Base-by-base conservation (phyloP, 1,140 invertebrate genomes). In the Heliothis subflexa region DNA sequence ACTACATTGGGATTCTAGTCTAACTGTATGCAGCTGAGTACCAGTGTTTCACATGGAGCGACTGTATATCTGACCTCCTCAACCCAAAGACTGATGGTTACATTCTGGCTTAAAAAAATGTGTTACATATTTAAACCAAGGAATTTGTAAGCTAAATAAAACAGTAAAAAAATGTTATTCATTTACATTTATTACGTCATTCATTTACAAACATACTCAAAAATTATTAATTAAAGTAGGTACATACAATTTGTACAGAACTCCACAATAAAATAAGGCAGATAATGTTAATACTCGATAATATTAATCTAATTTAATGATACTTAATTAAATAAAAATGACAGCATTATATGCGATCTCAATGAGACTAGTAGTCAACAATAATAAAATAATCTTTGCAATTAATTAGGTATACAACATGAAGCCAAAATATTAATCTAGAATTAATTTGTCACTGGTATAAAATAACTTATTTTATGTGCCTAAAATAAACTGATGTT, bases 141-240 rank as follows among this genome's bases (percentile, higher is more conserved):
- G 40, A 40, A 55, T n/a, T 66, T 50, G 25, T 64, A 62, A 52
- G 13, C 71, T 47, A 80, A 81, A 81, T 75, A 82, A 82, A 80
- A 79, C 16, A 81, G 57, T 7, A 9, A 40, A 66, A 68, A 18
- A 21, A 45, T 88, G 89, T 88, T 90, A 91, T 91, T 91, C 78
- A 91, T 91, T 90, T 91, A 93, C 88, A 89, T 93, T 90, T 92
- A 92, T 93, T 93, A 88, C 54, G 83, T 91, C 87, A 89, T 93
- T 87, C 84, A 92, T 92, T 92, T 93, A 93, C 91, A 93, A 88
- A 91, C 89, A 89, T 88, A 84, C 85, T 87, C 78, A 70, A 88
- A 84, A 78, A 76, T 85, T 87, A 83, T 84, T 85, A 85, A 87
- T 83, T 86, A 66, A 89, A 89, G 89, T n/a, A n/a, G n/a, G n/a